Evolutionary conservation across 2,888 invertebrate genomes (phyloP).

Genomic region (Spisula solida): DNA sequence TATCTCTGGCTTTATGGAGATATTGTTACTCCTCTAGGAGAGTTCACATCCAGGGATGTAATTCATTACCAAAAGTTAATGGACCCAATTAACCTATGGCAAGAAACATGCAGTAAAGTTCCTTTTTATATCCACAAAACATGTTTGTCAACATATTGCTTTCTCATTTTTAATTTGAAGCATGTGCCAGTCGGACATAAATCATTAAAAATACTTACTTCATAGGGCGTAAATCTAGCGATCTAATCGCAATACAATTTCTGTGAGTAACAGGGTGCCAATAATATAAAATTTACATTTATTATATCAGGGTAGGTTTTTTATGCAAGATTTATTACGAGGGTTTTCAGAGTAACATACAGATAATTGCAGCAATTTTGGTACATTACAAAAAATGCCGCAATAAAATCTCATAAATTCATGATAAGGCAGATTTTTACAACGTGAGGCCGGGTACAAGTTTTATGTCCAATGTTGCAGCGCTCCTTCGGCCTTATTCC

Average conservation of each 20-base stretch:
- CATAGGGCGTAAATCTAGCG: conserved; percentile 39
- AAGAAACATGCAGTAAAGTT: conserved; percentile 49
- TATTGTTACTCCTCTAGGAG: conserved; percentile 14
- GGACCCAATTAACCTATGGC: conserved; percentile 67
- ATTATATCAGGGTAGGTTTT: conserved; percentile 19
- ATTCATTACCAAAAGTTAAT: conserved; percentile 66
- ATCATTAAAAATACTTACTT: conserved; percentile 46
- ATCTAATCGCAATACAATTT: conserved; percentile 62
- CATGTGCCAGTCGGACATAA: conserved; percentile 52
- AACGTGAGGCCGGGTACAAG: neutral
- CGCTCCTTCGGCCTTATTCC: neutral
- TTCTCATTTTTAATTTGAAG: conserved; percentile 56
- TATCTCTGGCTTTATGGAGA: conserved; percentile 26
- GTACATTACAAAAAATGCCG: conserved; percentile 15
- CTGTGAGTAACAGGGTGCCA: conserved; percentile 39
- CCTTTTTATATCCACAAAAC: conserved; percentile 58
- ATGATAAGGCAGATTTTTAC: neutral
- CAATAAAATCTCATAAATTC: conserved; percentile 18
- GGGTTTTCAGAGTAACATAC: neutral
- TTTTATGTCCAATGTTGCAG: conserved; percentile 15
- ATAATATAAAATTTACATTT: conserved; percentile 40
- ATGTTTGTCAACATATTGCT: conserved; percentile 65
- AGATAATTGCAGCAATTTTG: conserved; percentile 30
- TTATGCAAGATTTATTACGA: conserved; percentile 26
- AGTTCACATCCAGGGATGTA: conserved; percentile 33